Base-by-base conservation (phyloP, 1,140 invertebrate species). In the Gonatopus flavifemur region DNA sequence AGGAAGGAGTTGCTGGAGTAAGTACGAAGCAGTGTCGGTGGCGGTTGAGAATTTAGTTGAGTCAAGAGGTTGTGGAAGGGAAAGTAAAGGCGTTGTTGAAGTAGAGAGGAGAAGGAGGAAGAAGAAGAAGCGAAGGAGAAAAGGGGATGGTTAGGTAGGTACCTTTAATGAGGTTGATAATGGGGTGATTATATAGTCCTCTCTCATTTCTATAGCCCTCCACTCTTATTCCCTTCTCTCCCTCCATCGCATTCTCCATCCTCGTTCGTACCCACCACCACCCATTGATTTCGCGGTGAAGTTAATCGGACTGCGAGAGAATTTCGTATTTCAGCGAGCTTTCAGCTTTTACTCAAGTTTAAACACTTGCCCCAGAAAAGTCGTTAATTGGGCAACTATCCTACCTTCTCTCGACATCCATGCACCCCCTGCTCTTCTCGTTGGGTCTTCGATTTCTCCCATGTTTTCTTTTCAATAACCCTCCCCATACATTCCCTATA, bases 131-230 rank as follows among this genome's bases (percentile, higher is more conserved):
- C 32, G 13, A 13, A 12, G 12, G 25, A 28, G 25, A 6, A 12
- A 28, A 28, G 25, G 25, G 25, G 25, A 28, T 31, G 45, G 32
- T 22, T 25, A 50, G 42, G 36, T 40, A 52, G 62, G 45, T 49
- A 54, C 55, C 55, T 54, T 64, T 66, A 66, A 66, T 66, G 62
- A 66, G 59, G 52, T 66, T 64, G 64, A 64, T 66, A 64, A 66
- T 64, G 51, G 62, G 42, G 18, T 53, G 38, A 59, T 59, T 62
- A 64, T 62, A 64, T 54, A 62, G 52, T 58, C 41, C 32, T 19
- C 35, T 9, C 9, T 37, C 46, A 22, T 13, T 12, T 52, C 55
- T 37, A 54, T 55, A 52, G 46, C 24, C 40, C 38, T 18, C 33
- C 48, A 24, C 22, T 30, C 38, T 30, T 18, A 41, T 40, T 30